phyloP scores from a whole-genome alignment of 2,113 vertebrate genomes.

The Agapornis roseicollis region DNA sequence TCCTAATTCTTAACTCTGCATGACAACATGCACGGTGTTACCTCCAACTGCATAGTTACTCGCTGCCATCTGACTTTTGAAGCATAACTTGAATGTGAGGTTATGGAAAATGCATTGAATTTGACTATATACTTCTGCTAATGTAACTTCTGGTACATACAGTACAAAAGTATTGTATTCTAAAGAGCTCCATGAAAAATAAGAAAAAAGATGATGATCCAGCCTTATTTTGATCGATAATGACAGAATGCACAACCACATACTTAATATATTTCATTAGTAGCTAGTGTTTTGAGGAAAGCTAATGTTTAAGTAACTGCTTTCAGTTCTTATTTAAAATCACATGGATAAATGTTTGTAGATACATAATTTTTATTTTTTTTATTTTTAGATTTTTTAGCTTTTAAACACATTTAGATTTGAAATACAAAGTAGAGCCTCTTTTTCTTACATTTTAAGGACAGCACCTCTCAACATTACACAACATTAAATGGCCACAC shows the following conservation, averaged over 20 bases:
- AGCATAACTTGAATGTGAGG: not conserved
- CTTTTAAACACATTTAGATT: not conserved
- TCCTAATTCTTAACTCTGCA: slow-evolving; percentile 48
- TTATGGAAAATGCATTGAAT: not conserved
- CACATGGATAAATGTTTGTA: not conserved
- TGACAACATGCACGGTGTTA: not conserved
- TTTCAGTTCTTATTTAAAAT: not conserved
- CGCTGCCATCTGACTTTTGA: slow-evolving; percentile 12
- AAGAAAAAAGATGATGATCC: not conserved
- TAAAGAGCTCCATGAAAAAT: not conserved
- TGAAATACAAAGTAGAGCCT: not conserved
- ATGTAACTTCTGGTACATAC: not conserved
- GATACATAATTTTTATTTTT: not conserved
- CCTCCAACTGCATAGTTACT: not conserved
- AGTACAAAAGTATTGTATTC: not conserved
- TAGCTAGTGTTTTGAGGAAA: not conserved
- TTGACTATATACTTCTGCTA: not conserved
- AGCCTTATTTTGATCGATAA: not conserved
- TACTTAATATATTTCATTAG: not conserved
- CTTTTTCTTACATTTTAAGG: not conserved
- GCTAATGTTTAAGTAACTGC: not conserved
- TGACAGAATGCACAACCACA: not conserved
- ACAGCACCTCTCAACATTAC: not conserved
- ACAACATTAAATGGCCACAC: not conserved
- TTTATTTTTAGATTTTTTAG: not conserved